Base-by-base conservation (phyloP, 53 echinoderm and acorn worm species). In the Echinarachnius parma region DNA sequence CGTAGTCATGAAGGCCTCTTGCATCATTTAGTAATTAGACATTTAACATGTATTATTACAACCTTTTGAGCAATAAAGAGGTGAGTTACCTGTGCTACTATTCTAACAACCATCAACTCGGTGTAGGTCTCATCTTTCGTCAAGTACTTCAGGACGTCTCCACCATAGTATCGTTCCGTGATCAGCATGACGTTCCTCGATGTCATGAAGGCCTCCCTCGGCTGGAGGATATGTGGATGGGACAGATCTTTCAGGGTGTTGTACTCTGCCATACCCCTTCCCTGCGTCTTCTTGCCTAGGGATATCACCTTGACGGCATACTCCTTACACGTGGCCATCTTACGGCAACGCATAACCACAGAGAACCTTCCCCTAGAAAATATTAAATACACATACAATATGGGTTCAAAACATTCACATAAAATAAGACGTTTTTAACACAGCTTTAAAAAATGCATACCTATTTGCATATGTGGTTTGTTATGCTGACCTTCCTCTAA, bases 161-260 rank as follows among this genome's bases (percentile, higher is more conserved):
- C 86, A 15, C 89, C 93, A 36, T 83, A 93, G 68, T 93, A 93
- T 14, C 93, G 89, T 31, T 86, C 86, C 48, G 76, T 86, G 48
- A 93, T 76, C 37, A 93, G 66, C 34, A 93, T 84, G 26, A 89
- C 76, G 49, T 86, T 81, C 0, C 84, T 65, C 19, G 82, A 80
- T 0, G 93, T 93, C 28, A 83, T 81, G 81, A 86, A 93, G 31
- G 86, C 93, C 39, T 89, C 89, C 26, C 86, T 75, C 26, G 89
- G 86, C 64, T 89, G 89, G 4, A 89, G 69, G 67, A 93, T 82
- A 75, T 89, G 83, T 1, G 93, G 83, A 39, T 93, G 93, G 11
- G 72, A 80, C 28, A 93, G 60, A 19, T 93, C 86, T 27, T 68
- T 83, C 26, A 93, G 67, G 28, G 86, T 64, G 42, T 80, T 77